Conservation (phyloP, 2,888 invertebrate species). For the Augochlorella aurata region DNA sequence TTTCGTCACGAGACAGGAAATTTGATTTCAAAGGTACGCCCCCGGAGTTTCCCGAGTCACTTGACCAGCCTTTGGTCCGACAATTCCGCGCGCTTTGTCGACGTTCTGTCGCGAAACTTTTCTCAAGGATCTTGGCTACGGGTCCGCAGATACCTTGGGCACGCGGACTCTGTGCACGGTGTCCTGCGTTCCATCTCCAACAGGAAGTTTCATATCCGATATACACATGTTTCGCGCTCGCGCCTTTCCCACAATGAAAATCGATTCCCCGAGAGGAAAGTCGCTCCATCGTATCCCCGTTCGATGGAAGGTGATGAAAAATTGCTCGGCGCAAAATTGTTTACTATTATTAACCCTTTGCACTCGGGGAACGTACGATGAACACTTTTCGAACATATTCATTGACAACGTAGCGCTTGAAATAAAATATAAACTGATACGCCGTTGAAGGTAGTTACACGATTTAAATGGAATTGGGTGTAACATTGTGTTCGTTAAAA, state of each 20-base stretch:
- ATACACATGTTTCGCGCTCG: slow-evolving; percentile 40
- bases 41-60: slow-evolving; percentile 42
- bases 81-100: slow-evolving; percentile 55
- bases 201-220: slow-evolving; percentile 69
- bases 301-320: not conserved
- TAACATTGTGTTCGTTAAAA: too few relatives aligned
- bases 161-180: slow-evolving; percentile 21
- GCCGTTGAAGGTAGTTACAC: too few relatives aligned
- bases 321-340: not conserved
- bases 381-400: not conserved
- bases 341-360: not conserved
- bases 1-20: slow-evolving; percentile 34
- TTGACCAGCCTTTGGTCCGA: slow-evolving; percentile 49
- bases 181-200: slow-evolving; percentile 49
- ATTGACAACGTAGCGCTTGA: too few relatives aligned
- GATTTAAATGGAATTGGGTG: too few relatives aligned
- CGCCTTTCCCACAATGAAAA: slow-evolving; percentile 21
- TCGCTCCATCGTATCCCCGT: not conserved
- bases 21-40: slow-evolving; percentile 42
- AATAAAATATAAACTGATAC: too few relatives aligned
- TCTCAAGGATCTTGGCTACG: slow-evolving; percentile 25
- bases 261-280: not conserved
- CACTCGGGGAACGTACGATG: not conserved
- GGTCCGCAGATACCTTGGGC: slow-evolving; percentile 24
- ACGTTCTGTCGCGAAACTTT: slow-evolving; percentile 43